A percentile compares a stretch with the other conserved stretches of the same genome.
These are phyloP conservation scores for Oncorhynchus mykiss DNA, from an alignment of 2,113 vertebrate species.

Conservation along the genomic window DNA sequence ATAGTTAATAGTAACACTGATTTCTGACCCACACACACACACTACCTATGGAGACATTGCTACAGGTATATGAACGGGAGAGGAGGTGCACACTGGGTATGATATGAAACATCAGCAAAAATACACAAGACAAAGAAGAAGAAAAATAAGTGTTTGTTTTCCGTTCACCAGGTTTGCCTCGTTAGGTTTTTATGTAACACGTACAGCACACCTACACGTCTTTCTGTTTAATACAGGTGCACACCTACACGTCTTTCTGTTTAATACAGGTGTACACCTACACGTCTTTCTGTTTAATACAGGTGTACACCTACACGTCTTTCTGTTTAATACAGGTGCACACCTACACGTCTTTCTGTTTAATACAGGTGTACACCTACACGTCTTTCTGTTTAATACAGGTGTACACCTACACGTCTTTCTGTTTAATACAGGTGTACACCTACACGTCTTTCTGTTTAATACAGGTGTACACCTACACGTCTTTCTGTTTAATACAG, in stretches of 20 bases:
- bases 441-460: not conserved
- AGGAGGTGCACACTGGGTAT: constrained; percentile 71
- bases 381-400: no score
- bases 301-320: no score
- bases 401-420: no score
- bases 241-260: not conserved
- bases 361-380: not conserved
- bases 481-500: not conserved
- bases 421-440: no score
- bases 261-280: no score
- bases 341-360: not conserved
- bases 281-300: no score
- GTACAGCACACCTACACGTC: not conserved
- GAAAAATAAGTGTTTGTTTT: constrained; percentile 29
- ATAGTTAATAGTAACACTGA: constrained; percentile 77
- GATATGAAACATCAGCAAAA: constrained; percentile 77
- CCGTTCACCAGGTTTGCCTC: constrained; percentile 29
- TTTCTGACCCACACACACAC: constrained; percentile 62
- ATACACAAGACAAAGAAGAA: constrained; percentile 56
- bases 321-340: constrained; percentile 8
- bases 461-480: constrained; percentile 6
- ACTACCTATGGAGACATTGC: constrained; percentile 69
- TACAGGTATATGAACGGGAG: constrained; percentile 44
- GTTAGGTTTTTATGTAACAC: constrained; percentile 25
- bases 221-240: constrained; percentile 12